These are phyloP conservation scores for Phalacrocorax pelagicus DNA, from an alignment of 2,113 vertebrate species.

Conservation along the genomic window DNA sequence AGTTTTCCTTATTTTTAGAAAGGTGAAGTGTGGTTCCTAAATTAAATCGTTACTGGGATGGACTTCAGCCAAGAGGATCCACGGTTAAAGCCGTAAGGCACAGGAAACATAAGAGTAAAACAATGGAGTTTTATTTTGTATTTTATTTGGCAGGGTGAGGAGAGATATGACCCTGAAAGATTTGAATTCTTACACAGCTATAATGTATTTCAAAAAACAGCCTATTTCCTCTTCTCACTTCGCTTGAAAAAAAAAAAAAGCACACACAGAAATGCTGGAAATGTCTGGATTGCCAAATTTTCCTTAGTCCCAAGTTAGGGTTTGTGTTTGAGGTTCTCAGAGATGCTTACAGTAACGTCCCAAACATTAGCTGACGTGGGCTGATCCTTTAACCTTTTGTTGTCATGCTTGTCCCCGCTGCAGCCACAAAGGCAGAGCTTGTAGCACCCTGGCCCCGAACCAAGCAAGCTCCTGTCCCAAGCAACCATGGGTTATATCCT, in stretches of 20 bases:
- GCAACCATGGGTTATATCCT: neutral
- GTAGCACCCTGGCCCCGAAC: neutral
- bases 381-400: neutral
- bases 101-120: neutral
- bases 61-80: conserved; percentile 47
- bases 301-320: neutral
- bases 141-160: conserved; percentile 10
- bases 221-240: neutral
- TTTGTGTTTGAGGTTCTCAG: neutral
- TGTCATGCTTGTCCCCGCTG: neutral
- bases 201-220: neutral
- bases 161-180: conserved; percentile 6
- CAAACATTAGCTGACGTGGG: neutral
- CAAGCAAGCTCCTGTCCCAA: neutral
- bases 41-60: conserved; percentile 31
- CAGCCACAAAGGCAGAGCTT: neutral
- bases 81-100: neutral
- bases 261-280: neutral
- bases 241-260: neutral
- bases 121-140: conserved; percentile 16
- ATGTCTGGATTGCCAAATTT: neutral
- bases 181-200: neutral
- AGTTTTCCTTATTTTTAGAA: conserved; percentile 57
- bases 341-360: neutral
- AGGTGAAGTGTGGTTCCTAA: conserved; percentile 34